Evolutionary conservation across 2,888 invertebrate genomes (phyloP).

Genomic region (Sarcophaga carnaria): DNA sequence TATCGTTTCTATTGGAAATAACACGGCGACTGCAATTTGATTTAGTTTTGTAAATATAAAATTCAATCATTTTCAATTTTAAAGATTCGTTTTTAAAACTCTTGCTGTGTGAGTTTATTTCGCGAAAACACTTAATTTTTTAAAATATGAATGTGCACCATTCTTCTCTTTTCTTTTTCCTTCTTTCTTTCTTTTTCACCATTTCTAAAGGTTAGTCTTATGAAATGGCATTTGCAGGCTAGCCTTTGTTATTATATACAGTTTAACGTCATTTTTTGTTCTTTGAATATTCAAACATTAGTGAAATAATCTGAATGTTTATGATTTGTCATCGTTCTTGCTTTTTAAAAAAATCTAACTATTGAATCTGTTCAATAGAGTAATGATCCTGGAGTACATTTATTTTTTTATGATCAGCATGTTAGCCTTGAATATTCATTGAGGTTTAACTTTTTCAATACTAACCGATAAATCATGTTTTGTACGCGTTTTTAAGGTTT

Average conservation of each 20-base stretch:
- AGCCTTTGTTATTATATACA: conserved; percentile 64
- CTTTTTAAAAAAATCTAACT: conserved; percentile 1
- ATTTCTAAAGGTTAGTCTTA: conserved; percentile 63
- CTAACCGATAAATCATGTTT: conserved; percentile 6
- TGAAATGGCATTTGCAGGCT: conserved; percentile 69
- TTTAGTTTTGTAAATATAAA: conserved; percentile 37
- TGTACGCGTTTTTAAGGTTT: conserved; percentile 19
- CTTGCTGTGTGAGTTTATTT: neutral
- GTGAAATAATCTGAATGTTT: conserved; percentile 37
- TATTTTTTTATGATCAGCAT: conserved; percentile 24
- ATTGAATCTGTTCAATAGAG: conserved; percentile 33
- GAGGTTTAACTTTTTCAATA: neutral
- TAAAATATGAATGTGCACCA: conserved; percentile 78
- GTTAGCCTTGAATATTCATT: conserved; percentile 44
- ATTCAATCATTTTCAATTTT: too few relatives aligned
- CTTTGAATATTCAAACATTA: conserved; percentile 8
- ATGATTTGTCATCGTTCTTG: neutral
- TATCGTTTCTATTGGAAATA: conserved; percentile 4
- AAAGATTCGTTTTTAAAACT: too few relatives aligned
- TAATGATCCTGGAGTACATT: conserved; percentile 31
- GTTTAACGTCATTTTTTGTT: conserved; percentile 35
- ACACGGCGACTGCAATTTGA: conserved; percentile 31
- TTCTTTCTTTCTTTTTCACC: conserved; percentile 67
- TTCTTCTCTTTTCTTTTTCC: conserved; percentile 71
- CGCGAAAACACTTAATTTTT: conserved; percentile 69